phyloP scores from a whole-genome alignment of 2,797 vertebrate genomes.

The Pelobates cultripes region DNA sequence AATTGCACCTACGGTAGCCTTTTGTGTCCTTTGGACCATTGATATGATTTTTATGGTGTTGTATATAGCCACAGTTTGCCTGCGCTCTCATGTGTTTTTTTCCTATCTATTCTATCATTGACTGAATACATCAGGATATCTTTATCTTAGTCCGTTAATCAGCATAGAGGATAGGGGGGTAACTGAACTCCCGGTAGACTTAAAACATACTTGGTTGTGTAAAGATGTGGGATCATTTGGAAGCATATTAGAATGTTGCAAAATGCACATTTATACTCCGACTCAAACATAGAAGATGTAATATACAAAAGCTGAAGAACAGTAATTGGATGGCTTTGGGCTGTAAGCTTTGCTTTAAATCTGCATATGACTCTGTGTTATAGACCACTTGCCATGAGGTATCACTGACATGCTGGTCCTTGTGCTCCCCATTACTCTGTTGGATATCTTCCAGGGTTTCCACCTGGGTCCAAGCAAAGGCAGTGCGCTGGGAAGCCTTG shows the following conservation, averaged over 20 bases:
- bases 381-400: slow-evolving; percentile 22
- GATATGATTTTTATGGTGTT: no score
- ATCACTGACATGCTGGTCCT: slow-evolving; percentile 28
- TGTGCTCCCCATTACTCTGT: slow-evolving; percentile 40
- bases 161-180: not conserved
- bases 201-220: not conserved
- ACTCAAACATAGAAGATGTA: not conserved
- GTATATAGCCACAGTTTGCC: no score
- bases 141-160: not conserved
- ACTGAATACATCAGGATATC: not conserved
- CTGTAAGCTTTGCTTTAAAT: not conserved
- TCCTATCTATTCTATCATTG: not conserved
- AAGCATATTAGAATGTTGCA: not conserved
- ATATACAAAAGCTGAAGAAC: not conserved
- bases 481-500: slow-evolving; percentile 41
- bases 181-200: not conserved
- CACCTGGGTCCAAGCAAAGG: slow-evolving; percentile 50
- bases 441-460: slow-evolving; percentile 50
- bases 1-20: no score
- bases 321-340: not conserved
- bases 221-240: not conserved
- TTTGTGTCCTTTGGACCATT: no score
- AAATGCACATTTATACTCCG: not conserved
- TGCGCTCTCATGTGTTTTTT: no score
- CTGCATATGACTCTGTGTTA: not conserved